These are phyloP conservation scores for Carollia perspicillata DNA, from an alignment of 2,113 vertebrate species.

Conservation along the genomic window DNA sequence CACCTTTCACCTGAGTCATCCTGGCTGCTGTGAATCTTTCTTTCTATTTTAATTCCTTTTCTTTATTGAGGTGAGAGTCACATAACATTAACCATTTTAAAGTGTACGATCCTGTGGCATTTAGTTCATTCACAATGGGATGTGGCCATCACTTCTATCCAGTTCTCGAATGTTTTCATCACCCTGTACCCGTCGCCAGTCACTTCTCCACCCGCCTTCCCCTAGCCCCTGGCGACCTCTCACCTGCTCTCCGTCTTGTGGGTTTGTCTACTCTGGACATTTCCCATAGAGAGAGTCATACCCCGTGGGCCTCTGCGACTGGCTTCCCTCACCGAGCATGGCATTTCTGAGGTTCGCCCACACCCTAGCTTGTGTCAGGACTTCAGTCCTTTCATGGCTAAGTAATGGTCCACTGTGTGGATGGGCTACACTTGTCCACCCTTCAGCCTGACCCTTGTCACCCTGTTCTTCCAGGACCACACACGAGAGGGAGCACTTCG, in stretches of 20 bases:
- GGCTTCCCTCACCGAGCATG: neutral
- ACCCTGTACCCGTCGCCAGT: neutral
- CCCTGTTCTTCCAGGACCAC: neutral
- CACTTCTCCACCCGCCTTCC: no score
- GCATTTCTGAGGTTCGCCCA: no score
- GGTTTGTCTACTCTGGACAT: neutral
- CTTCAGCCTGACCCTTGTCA: neutral
- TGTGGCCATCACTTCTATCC: neutral
- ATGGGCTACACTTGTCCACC: neutral
- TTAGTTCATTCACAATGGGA: neutral
- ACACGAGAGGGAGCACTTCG: fast-evolving
- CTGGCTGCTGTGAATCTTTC: neutral
- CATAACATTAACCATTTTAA: neutral
- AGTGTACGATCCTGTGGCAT: fast-evolving
- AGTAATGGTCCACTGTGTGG: neutral
- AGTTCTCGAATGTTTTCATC: neutral
- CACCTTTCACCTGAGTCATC: neutral
- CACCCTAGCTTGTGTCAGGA: fast-evolving
- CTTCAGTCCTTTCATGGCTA: neutral
- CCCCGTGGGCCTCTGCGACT: neutral
- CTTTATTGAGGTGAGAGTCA: neutral
- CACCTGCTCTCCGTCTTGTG: neutral
- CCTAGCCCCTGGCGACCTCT: neutral
- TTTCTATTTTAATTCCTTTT: neutral
- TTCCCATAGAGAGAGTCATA: fast-evolving